phyloP scores from a whole-genome alignment of 35 echinoderm and acorn worm species.

The Chiridota heheva region DNA sequence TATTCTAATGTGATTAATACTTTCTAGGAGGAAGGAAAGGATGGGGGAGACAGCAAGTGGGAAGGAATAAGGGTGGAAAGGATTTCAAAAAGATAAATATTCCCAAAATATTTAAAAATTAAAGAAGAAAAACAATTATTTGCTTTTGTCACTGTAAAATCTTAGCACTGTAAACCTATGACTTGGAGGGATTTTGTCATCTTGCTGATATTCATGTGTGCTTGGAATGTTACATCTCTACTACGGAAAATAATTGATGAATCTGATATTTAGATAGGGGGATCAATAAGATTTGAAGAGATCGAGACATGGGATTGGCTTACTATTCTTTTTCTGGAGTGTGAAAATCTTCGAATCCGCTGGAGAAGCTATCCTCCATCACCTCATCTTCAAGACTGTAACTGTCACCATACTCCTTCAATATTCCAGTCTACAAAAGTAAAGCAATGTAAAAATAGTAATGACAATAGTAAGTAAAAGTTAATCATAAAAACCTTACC shows the following conservation, averaged over 20 bases:
- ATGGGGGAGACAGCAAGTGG: no score
- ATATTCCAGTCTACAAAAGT: conserved; percentile 13
- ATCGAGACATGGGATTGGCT: neutral
- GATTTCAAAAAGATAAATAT: no score
- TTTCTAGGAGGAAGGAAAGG: no score
- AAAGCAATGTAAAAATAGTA: conserved; percentile 4
- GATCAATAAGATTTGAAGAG: neutral
- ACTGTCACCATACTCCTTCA: conserved; percentile 33
- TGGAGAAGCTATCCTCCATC: conserved; percentile 59
- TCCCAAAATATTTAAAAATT: no score
- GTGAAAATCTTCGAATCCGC: conserved; percentile 66
- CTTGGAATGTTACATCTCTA: no score
- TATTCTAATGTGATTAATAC: no score
- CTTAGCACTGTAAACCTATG: no score
- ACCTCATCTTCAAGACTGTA: conserved; percentile 23
- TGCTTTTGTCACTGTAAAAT: no score
- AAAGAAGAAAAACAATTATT: no score
- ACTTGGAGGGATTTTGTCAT: no score
- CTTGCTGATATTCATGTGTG: no score
- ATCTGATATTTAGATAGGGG: neutral
- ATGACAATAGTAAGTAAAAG: neutral
- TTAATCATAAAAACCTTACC: neutral
- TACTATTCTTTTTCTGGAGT: conserved; percentile 15
- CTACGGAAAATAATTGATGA: neutral
- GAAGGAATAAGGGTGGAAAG: no score